Evolutionary conservation across 2,113 vertebrate species (phyloP).

Genomic region (Pristiophorus japonicus): DNA sequence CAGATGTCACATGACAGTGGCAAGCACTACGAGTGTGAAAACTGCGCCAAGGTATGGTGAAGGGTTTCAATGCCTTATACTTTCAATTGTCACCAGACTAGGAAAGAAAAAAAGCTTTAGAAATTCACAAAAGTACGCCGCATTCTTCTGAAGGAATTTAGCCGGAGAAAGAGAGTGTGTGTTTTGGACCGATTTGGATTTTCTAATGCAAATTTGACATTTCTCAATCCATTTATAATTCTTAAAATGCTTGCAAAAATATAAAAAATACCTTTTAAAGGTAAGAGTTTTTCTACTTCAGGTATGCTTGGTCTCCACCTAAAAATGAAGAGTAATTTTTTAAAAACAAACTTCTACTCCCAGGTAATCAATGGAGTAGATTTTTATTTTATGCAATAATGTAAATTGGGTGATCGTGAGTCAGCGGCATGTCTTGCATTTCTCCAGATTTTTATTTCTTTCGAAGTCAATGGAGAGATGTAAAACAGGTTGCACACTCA

Average conservation of each 20-base stretch:
- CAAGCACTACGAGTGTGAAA: constrained; percentile 77
- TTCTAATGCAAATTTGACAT: neutral
- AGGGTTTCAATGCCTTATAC: constrained; percentile 41
- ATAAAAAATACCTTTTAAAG: neutral
- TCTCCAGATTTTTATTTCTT: neutral
- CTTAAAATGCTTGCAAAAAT: neutral
- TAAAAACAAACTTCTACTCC: neutral
- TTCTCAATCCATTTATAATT: neutral
- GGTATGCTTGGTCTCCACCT: neutral
- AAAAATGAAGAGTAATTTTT: neutral
- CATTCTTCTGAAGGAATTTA: neutral
- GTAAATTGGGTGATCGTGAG: neutral
- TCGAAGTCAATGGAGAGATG: neutral
- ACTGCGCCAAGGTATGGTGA: constrained; percentile 82
- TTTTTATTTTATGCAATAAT: neutral
- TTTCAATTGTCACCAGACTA: too few species aligned
- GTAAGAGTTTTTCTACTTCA: neutral
- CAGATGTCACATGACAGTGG: constrained; percentile 76
- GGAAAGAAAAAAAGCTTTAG: neutral
- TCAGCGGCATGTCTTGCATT: neutral
- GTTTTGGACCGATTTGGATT: neutral
- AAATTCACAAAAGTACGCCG: neutral
- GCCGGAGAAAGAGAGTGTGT: neutral
- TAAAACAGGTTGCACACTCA: neutral
- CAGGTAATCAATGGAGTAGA: neutral